These are phyloP conservation scores for Sinonovacula constricta DNA, from an alignment of 1,140 invertebrate species.

Conservation along the genomic window DNA sequence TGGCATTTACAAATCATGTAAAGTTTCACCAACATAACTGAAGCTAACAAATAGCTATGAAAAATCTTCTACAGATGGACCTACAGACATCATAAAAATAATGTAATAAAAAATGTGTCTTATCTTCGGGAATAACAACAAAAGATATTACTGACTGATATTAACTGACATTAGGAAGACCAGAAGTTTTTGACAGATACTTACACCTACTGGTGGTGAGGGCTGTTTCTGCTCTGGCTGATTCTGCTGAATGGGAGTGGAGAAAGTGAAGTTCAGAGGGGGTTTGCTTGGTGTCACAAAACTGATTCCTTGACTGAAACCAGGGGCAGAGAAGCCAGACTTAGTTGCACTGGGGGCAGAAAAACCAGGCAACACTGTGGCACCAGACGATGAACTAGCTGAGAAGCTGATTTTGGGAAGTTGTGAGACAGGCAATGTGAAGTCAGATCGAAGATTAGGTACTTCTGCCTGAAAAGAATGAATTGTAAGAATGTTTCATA, in stretches of 20 bases:
- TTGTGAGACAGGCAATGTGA: constrained; percentile 63
- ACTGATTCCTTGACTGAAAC: too few species aligned
- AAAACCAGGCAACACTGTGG: too few species aligned
- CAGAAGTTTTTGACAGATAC: not conserved
- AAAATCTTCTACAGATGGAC: too few species aligned
- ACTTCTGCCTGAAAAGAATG: constrained; percentile 48
- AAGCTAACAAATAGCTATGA: too few species aligned
- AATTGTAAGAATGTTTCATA: too few species aligned
- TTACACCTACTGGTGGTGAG: constrained; percentile 33
- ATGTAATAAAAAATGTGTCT: not conserved
- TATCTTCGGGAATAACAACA: not conserved
- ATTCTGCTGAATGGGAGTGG: constrained; percentile 59
- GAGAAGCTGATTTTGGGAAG: too few species aligned
- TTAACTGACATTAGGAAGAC: not conserved
- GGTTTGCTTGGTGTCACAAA: not conserved
- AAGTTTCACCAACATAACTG: too few species aligned
- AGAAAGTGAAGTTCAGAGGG: constrained; percentile 63
- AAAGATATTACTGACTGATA: not conserved
- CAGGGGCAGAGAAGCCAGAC: too few species aligned
- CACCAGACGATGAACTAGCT: too few species aligned
- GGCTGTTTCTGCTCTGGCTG: constrained; percentile 15
- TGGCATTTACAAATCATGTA: too few species aligned
- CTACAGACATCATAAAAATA: not conserved
- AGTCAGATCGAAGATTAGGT: constrained; percentile 66
- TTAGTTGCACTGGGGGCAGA: too few species aligned